These are phyloP conservation scores for Cuculus canorus DNA, from an alignment of 2,797 vertebrate species.

Conservation along the genomic window DNA sequence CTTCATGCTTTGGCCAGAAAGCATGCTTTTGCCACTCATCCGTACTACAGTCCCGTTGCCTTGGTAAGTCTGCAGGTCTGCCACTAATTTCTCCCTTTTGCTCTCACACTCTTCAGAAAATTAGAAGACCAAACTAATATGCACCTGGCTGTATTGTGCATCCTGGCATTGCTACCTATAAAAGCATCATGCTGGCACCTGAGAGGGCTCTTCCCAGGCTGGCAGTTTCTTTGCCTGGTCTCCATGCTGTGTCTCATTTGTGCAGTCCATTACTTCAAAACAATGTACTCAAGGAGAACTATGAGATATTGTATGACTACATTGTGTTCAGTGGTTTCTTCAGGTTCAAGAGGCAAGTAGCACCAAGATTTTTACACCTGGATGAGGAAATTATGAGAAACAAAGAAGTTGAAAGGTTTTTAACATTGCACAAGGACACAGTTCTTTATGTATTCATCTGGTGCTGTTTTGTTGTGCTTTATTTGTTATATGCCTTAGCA, in stretches of 20 bases:
- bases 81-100: neutral
- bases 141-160: neutral
- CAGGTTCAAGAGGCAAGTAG: neutral
- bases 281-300: neutral
- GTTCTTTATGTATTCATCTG: neutral
- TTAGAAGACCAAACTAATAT: neutral
- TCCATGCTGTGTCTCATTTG: neutral
- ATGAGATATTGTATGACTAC: neutral
- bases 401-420: neutral
- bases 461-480: neutral
- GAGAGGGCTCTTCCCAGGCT: neutral
- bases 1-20: neutral
- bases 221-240: neutral
- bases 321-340: neutral
- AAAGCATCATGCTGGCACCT: fast-evolving
- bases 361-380: neutral
- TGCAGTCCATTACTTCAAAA: neutral
- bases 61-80: neutral
- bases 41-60: neutral
- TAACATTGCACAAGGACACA: neutral
- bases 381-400: neutral
- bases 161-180: neutral
- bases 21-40: neutral
- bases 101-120: neutral
- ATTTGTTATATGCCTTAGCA: neutral